Evolutionary conservation across 2,888 invertebrate genomes (phyloP), one percentile per base, ranked within the genome.

Genomic region (Heliconius cydno): DNA sequence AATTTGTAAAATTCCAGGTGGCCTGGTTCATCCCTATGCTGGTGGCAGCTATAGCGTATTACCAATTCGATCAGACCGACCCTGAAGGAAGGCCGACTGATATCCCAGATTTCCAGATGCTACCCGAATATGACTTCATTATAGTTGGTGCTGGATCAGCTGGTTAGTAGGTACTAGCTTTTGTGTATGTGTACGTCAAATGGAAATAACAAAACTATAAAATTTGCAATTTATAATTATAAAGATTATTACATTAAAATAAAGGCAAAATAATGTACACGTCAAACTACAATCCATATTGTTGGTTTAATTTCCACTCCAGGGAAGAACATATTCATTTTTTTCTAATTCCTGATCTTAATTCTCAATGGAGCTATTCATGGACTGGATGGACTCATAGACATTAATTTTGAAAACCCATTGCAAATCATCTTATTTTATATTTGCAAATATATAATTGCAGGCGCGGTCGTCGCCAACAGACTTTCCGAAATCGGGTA

Each of bases 61-160:
- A 98, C 90, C 97, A 98, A 88, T 98, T 97, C 89, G 98, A 98
- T 86, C 96, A 97, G 82, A 96, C 97, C 88, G 98, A 98, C 89
- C 98, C 98, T 0, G 98, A 98, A 89, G 97, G 97, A 0, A 95
- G 97, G 78, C 97, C 97, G 0, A 96, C 97, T n/a, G 96, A 98
- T 85, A 95, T 97, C 65, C 95, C 96, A 0, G 96, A 97, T 12
- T 96, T 96, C 28, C 92, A 96, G 52, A 90, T 98, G 74, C 90
- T 96, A 38, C 95, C 96, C 0, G 95, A 96, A 65, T 98, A 98
- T 86, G 98, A 98, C 91, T 98, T 98, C 87, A 97, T 98, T 85
- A 95, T 98, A 78, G 96, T 98, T 52, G 98, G 98, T 1, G 97
- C 97, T 0, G 98, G 98, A 19, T 98, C 98, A 0, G 98, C 98